These are phyloP conservation scores for Zosterops japonicus DNA, from an alignment of 2,113 vertebrate species.

Conservation along the genomic window DNA sequence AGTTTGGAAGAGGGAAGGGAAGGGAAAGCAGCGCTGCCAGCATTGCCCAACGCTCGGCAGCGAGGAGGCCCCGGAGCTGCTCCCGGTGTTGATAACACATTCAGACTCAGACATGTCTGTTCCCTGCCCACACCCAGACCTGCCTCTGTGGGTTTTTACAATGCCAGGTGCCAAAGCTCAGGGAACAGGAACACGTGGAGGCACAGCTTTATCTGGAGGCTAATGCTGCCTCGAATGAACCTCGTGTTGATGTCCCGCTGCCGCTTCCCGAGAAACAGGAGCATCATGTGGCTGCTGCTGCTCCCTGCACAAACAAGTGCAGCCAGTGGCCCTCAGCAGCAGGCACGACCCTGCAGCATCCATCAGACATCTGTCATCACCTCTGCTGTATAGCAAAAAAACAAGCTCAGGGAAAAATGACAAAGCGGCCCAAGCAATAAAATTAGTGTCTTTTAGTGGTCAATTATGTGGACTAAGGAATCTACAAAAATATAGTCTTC, in stretches of 20 bases:
- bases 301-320: background rate
- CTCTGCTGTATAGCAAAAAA: background rate
- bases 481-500: background rate
- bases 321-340: background rate
- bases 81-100: accelerated
- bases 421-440: background rate
- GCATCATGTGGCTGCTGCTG: background rate
- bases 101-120: background rate
- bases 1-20: background rate
- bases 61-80: background rate
- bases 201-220: background rate
- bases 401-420: background rate
- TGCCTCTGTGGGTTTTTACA: background rate
- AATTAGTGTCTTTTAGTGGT: background rate
- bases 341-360: background rate
- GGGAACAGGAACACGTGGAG: background rate
- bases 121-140: conserved; percentile 12
- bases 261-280: background rate
- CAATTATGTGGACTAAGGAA: background rate
- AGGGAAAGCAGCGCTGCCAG: background rate
- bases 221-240: background rate
- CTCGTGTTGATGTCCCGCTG: background rate
- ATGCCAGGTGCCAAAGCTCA: background rate
- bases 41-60: background rate
- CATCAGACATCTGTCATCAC: background rate